Conservation (phyloP, 1,140 invertebrate genomes). For the Zaprionus kolodkinae region DNA sequence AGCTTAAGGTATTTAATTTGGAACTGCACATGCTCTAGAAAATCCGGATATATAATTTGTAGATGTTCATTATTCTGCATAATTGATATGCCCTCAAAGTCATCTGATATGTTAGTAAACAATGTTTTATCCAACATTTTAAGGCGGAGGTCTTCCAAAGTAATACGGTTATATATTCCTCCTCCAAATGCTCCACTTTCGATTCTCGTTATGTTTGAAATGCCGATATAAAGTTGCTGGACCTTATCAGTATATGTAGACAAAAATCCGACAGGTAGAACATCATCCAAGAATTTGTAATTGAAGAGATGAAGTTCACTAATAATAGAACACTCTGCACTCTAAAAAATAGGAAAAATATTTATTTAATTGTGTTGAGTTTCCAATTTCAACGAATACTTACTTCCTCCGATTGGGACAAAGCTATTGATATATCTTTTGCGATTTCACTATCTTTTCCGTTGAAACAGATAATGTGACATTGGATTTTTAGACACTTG, state of each 20-base stretch:
- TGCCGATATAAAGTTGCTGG: slow-evolving; percentile 40
- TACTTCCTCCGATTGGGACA: slow-evolving; percentile 14
- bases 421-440: slow-evolving; percentile 32
- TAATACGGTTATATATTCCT: slow-evolving; percentile 48
- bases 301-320: slow-evolving; percentile 53
- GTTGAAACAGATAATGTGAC: slow-evolving; percentile 42
- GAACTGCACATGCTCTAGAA: slow-evolving; percentile 57
- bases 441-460: slow-evolving; percentile 30
- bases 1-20: slow-evolving; percentile 49
- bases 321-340: slow-evolving; percentile 24
- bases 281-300: slow-evolving; percentile 50
- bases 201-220: slow-evolving; percentile 51
- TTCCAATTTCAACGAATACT: neutral
- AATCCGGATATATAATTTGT: slow-evolving; percentile 33
- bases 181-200: slow-evolving; percentile 52
- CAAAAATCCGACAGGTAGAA: slow-evolving; percentile 50
- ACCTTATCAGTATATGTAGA: slow-evolving; percentile 40
- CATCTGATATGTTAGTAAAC: slow-evolving; percentile 31
- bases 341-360: neutral
- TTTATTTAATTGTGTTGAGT: neutral
- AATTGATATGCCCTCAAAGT: slow-evolving; percentile 46
- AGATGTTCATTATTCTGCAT: slow-evolving; percentile 45
- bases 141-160: slow-evolving; percentile 52
- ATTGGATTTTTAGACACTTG: slow-evolving; percentile 43
- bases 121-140: slow-evolving; percentile 40